These are phyloP conservation scores for Lithobates pipiens DNA, from an alignment of 2,797 vertebrate species.

Conservation along the genomic window DNA sequence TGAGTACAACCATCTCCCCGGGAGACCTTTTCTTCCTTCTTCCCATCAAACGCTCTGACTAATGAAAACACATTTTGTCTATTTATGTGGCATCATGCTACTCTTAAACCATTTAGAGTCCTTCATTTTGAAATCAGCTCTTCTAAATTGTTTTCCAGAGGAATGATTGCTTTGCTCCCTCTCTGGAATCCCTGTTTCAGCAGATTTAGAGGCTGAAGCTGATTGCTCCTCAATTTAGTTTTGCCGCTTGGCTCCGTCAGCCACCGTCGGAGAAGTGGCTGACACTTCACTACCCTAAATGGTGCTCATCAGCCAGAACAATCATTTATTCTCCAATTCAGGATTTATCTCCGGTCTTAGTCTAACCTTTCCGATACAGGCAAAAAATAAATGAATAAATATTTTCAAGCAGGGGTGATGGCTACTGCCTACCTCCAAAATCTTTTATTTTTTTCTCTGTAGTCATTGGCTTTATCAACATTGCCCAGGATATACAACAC, in stretches of 20 bases:
- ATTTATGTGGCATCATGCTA: not conserved
- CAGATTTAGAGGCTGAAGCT: not conserved
- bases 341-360: not conserved
- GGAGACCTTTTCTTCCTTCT: not conserved
- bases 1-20: not conserved
- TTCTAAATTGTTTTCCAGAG: not conserved
- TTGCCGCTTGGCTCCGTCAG: not conserved
- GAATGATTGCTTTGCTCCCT: not conserved
- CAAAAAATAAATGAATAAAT: too few relatives aligned
- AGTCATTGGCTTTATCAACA: too few relatives aligned
- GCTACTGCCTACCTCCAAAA: too few relatives aligned
- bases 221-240: conserved; percentile 11
- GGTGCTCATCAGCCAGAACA: conserved; percentile 4
- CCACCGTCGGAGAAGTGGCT: not conserved
- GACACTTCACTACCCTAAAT: conserved; percentile 2
- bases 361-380: not conserved
- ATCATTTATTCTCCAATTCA: conserved; percentile 4
- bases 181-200: conserved; percentile 6
- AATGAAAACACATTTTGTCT: conserved; percentile 13
- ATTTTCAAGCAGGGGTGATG: too few relatives aligned
- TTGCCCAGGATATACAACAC: too few relatives aligned
- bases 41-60: not conserved
- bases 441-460: too few relatives aligned
- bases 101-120: not conserved
- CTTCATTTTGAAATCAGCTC: not conserved